Conservation (phyloP, 2,888 invertebrate genomes). For the Cephus spinipes region DNA sequence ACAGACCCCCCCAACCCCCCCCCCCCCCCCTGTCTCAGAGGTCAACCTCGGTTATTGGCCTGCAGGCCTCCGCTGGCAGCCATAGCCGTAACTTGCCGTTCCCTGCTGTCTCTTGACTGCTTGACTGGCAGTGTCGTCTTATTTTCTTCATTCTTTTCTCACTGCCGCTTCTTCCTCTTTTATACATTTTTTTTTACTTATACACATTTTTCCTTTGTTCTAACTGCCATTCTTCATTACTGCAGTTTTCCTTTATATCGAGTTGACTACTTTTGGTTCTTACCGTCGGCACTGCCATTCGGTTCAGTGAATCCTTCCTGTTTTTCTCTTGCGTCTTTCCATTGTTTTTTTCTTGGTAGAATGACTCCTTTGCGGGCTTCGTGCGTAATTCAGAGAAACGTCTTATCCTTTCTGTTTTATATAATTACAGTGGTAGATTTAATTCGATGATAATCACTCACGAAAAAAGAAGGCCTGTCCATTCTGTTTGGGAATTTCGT, state of each 20-base stretch:
- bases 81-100: slow-evolving; percentile 25
- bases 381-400: neutral
- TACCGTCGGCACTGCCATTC: no score
- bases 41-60: slow-evolving; percentile 61
- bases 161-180: neutral
- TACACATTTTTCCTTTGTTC: neutral
- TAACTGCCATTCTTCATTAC: neutral
- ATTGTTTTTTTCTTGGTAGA: neutral
- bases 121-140: slow-evolving; percentile 11
- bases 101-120: slow-evolving; percentile 18
- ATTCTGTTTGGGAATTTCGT: no score
- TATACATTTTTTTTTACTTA: neutral
- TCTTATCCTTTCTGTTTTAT: neutral
- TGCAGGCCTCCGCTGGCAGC: slow-evolving; percentile 25
- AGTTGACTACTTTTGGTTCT: no score
- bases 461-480: no score
- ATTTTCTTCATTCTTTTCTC: neutral
- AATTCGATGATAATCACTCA: neutral
- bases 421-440: neutral
- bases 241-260: neutral
- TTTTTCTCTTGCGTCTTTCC: neutral
- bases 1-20: slow-evolving; percentile 12
- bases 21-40: slow-evolving; percentile 39
- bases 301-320: neutral
- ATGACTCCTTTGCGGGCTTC: neutral